Base-by-base conservation (phyloP, 2,797 vertebrate genomes). In the Heterohyrax brucei region DNA sequence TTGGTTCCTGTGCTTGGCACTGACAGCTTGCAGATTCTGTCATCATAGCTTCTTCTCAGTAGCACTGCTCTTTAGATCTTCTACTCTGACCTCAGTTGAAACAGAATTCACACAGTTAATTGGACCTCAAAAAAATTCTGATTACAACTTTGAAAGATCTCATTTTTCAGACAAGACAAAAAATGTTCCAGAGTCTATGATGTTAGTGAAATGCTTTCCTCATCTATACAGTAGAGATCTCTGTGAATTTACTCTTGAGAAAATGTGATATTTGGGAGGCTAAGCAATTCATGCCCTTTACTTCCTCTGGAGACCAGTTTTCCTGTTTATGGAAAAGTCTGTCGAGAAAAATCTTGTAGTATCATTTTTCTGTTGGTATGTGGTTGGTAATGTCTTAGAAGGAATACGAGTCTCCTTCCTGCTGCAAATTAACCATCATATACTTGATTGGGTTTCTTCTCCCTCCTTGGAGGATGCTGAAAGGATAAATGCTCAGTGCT, bases 191-290 rank as follows among this genome's bases (percentile, higher is more conserved):
- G 76, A 82, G 53, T 72, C 81, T 82, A 28, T 72, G 64, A 87
- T 79, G 78, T 86, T 95, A 95, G 96, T 95, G 85, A 95, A 97
- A 88, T 79, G 81, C 59, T 93, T 89, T 87, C 44, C 95, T 92
- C 5, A 0, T 61, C 21, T 39, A 87, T 78, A 59, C 77, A 85
- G 89, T 83, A 46, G 64, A 89, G 39, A 14, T 33, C 68, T 91
- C 66, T 1, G 19, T 68, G 85, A 80, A 59, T 96, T 93, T 96
- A 92, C 96, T 96, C 93, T 78, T 76, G 95, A 95, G 94, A 89
- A 92, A 90, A 91, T 91, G 70, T 64, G n/a, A n/a, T 84, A 28
- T 96, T 97, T 92, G 75, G 33, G 56, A 93, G 80, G 89, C 89
- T 92, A 96, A 96, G 72, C 75, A 86, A 30, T 61, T 94, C 64